phyloP scores from a whole-genome alignment of 1,140 invertebrate species.

The Solenopsis fugax region DNA sequence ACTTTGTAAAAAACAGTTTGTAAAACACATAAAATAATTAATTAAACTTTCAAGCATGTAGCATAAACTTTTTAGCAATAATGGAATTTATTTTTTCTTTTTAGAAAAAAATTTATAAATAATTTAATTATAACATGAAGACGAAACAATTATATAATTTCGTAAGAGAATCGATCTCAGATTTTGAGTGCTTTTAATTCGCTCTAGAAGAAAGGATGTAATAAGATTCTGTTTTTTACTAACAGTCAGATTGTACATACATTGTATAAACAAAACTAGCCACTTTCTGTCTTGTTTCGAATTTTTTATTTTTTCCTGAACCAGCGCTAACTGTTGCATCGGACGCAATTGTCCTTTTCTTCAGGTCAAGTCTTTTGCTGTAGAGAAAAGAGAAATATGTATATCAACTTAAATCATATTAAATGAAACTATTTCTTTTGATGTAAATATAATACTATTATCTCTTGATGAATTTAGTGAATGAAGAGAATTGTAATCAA shows the following conservation, averaged over 20 bases:
- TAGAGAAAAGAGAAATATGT: conserved; percentile 42
- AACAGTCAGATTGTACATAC: not conserved
- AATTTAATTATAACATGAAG: conserved; percentile 7
- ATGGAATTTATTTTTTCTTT: not conserved
- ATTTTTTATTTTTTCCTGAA: conserved; percentile 4
- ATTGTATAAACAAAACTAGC: not conserved
- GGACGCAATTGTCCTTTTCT: conserved; percentile 55
- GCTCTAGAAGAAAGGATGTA: not conserved
- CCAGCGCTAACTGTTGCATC: not conserved
- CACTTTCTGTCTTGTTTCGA: not conserved
- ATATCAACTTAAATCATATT: conserved; percentile 31
- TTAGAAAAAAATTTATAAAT: not conserved
- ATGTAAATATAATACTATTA: not conserved
- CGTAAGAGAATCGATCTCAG: not conserved
- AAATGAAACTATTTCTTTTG: conserved; percentile 32
- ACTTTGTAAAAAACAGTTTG: not conserved
- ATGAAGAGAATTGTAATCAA: conserved; percentile 18
- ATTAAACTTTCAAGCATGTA: not conserved
- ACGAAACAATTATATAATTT: not conserved
- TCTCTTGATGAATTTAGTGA: conserved; percentile 1
- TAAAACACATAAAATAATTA: not conserved
- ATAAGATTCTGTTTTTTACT: not conserved
- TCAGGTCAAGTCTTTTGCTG: conserved; percentile 39
- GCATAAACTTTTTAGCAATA: not conserved
- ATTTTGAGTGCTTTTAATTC: not conserved